Conservation (phyloP, 2,888 invertebrate species). For the Apamea sordens region DNA sequence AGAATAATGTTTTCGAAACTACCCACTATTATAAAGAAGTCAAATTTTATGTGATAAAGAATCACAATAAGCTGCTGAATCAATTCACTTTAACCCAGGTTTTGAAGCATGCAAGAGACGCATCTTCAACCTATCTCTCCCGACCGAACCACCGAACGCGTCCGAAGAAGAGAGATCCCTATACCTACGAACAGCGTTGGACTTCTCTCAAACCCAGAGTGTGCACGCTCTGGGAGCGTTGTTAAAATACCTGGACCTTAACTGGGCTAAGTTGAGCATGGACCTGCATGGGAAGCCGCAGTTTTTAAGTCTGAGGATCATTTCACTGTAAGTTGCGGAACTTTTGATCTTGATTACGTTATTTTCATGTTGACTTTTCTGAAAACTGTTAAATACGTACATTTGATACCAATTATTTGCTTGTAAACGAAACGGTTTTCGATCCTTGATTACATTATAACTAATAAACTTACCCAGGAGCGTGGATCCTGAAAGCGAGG, state of each 20-base stretch:
- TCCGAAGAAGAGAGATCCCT: conserved; percentile 89
- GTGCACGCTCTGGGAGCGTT: conserved; percentile 93
- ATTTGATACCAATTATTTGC: not conserved
- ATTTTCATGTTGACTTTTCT: not conserved
- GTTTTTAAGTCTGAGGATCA: conserved; percentile 89
- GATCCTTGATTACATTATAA: not conserved
- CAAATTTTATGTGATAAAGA: not conserved
- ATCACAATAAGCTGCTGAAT: too few relatives aligned
- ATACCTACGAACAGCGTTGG: conserved; percentile 91
- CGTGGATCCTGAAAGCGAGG: not conserved
- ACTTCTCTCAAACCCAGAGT: conserved; percentile 91
- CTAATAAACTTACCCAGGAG: not conserved
- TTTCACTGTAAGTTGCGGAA: conserved; percentile 90
- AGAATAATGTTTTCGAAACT: not conserved
- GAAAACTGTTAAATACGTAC: too few relatives aligned
- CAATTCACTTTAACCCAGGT: conserved; percentile 76
- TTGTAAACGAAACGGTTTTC: not conserved
- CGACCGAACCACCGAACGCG: conserved; percentile 88
- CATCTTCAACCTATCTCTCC: conserved; percentile 88
- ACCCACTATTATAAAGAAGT: not conserved
- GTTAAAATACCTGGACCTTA: conserved; percentile 92
- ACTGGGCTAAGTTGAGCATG: conserved; percentile 89
- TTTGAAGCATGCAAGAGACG: conserved; percentile 90
- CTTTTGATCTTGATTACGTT: not conserved
- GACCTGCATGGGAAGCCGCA: conserved; percentile 87